Conservation (phyloP, 2,888 invertebrate genomes). For the Mechanitis messenoides region DNA sequence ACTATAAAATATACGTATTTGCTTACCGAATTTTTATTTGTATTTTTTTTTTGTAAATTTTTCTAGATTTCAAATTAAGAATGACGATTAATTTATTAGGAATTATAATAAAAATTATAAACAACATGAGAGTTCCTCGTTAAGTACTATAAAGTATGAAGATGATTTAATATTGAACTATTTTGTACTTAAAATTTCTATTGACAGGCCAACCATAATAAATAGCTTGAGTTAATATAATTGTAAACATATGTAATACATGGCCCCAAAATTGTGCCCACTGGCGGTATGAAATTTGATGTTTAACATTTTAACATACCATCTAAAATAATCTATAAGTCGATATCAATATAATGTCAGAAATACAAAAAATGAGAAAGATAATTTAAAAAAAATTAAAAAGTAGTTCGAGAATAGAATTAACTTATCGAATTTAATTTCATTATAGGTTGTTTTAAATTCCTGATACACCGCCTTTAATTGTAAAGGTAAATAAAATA, state of each 20-base stretch:
- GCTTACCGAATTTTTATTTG: too few relatives aligned
- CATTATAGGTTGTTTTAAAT: too few relatives aligned
- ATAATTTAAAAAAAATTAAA: too few relatives aligned
- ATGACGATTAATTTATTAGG: too few relatives aligned
- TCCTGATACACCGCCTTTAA: too few relatives aligned
- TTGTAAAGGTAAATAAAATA: too few relatives aligned
- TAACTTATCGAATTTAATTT: too few relatives aligned
- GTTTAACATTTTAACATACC: not conserved
- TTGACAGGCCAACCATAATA: constrained; percentile 2
- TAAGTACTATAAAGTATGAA: not conserved
- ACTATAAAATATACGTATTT: too few relatives aligned
- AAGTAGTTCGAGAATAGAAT: too few relatives aligned
- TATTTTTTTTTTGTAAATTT: too few relatives aligned
- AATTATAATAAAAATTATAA: not conserved
- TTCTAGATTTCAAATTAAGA: too few relatives aligned
- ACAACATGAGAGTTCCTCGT: not conserved
- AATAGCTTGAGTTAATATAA: constrained; percentile 1
- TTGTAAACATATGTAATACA: not conserved
- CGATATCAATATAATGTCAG: not conserved
- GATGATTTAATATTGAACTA: not conserved
- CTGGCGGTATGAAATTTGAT: not conserved
- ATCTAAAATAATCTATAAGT: not conserved
- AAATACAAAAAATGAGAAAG: not conserved
- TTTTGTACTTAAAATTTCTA: not conserved
- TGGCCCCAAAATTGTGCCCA: not conserved